Evolutionary conservation across 2,113 vertebrate genomes (phyloP).

Genomic region (Cyrtonyx montezumae): DNA sequence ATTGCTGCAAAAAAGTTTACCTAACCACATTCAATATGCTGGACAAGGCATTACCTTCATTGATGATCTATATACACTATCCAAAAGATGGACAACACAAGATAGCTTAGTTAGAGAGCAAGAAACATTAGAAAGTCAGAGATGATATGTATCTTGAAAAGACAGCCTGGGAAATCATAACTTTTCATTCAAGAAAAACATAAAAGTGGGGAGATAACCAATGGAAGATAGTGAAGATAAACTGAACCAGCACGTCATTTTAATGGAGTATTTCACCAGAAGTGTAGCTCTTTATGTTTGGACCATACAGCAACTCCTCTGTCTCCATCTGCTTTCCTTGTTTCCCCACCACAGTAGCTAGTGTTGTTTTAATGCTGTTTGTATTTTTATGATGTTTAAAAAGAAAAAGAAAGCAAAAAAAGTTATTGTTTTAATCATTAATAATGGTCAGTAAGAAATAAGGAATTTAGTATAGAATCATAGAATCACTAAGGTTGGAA

Average conservation of each 20-base stretch:
- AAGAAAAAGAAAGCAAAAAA: background rate
- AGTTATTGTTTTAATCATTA: background rate
- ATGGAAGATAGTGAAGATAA: background rate
- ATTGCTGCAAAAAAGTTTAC: conserved; percentile 22
- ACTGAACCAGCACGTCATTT: background rate
- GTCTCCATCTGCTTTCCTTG: background rate
- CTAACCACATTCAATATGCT: conserved; percentile 69
- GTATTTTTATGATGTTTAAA: background rate
- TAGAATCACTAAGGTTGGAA: too few relatives aligned
- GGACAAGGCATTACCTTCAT: conserved; percentile 44
- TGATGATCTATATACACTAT: conserved; percentile 20
- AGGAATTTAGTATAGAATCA: background rate
- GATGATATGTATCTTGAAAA: background rate
- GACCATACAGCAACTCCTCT: rapidly evolving
- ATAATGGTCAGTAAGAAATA: background rate
- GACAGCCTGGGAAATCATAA: conserved; percentile 7
- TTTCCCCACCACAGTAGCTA: background rate
- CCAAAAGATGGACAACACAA: conserved; percentile 21
- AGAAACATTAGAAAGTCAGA: conserved; percentile 42
- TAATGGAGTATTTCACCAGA: background rate
- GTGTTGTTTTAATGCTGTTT: background rate
- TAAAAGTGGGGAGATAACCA: background rate
- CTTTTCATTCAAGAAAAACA: conserved; percentile 14
- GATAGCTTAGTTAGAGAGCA: conserved; percentile 33
- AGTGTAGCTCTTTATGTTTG: background rate